Base-by-base conservation (phyloP, 2,797 vertebrate genomes). In the Cygnus olor region DNA sequence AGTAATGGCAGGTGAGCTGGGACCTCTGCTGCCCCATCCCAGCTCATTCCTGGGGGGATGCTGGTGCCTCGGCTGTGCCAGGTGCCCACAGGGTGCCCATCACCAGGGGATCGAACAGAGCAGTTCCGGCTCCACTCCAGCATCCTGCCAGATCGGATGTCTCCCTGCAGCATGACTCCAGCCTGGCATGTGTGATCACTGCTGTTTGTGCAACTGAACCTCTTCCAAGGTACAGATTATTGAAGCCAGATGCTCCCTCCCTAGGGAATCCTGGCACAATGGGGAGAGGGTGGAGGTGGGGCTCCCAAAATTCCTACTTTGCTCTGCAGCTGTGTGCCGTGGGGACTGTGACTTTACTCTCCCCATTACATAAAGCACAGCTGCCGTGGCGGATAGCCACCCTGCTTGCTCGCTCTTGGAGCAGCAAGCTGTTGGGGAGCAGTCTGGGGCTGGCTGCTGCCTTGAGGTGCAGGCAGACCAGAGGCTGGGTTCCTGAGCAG, bases 181-280 rank as follows among this genome's bases (percentile, higher is more conserved):
- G 47, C 24, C n/a, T 14, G 16, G 38, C 0, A 0, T 0, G 2
- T 13, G 25, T 3, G 21, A 42, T 84, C 21, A 15, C 5, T 3
- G 7, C 72, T 40, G 60, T 60, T 63, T 61, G 51, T 0, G 0
- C 54, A 4, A 2, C 14, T 0, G 0, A 7, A 20, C 47, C 40
- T 34, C 54, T 53, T 44, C 64, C 93, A 85, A 21, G 72, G 83
- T 53, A 83, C 76, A 47, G n/a, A 83, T 88, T 66, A 84, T 56
- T 69, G 77, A 58, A 91, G 80, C 32, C 91, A 94, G 77, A 85
- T 91, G 93, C 73, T 90, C 34, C 6, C 3, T 78, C 40, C 21
- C 21, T 3, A 1, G 42, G 38, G 58, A 81, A 18, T 69, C 14
- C 11, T 6, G 0, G 5, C 28, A 34, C 0, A 6, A 12, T 2